A percentile compares a stretch with the other conserved stretches of the same genome.
Conservation (phyloP, 2,888 invertebrate species). For the Zelleria hepariella region DNA sequence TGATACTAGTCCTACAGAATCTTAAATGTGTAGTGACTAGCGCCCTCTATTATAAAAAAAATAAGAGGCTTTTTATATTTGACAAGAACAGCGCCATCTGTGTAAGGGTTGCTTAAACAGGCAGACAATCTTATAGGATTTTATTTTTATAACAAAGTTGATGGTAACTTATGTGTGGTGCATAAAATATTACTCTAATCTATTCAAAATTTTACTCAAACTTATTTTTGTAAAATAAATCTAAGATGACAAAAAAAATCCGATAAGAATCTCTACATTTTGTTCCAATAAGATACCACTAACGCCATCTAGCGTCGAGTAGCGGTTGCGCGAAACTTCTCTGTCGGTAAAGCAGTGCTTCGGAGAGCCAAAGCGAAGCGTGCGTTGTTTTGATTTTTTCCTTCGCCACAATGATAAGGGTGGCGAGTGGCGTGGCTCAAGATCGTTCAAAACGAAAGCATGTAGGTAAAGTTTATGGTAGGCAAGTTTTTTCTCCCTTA, state of each 20-base stretch:
- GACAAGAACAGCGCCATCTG: slow-evolving; percentile 32
- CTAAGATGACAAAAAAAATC: background rate
- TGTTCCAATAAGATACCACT: slow-evolving; percentile 11
- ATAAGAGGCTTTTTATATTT: no score
- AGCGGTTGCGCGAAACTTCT: slow-evolving; percentile 18
- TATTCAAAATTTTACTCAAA: no score
- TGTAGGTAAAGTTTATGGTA: background rate
- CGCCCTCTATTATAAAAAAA: background rate
- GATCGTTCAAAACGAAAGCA: background rate
- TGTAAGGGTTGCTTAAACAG: slow-evolving; percentile 18
- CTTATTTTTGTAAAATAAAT: no score
- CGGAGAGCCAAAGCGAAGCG: slow-evolving; percentile 21
- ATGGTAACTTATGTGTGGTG: no score
- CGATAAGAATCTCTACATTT: slow-evolving; percentile 6
- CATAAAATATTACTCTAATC: no score
- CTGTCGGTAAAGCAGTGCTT: slow-evolving; percentile 44
- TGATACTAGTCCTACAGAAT: background rate
- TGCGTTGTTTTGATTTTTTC: background rate
- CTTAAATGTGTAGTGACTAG: background rate
- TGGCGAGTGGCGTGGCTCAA: background rate
- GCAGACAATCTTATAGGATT: no score
- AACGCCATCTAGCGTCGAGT: slow-evolving; percentile 44
- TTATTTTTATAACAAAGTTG: no score
- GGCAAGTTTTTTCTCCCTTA: background rate
- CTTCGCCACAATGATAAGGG: background rate